Evolutionary conservation across 2,113 vertebrate species (phyloP), one percentile per base, ranked within the genome.

Genomic region (Oncorhynchus tshawytscha): DNA sequence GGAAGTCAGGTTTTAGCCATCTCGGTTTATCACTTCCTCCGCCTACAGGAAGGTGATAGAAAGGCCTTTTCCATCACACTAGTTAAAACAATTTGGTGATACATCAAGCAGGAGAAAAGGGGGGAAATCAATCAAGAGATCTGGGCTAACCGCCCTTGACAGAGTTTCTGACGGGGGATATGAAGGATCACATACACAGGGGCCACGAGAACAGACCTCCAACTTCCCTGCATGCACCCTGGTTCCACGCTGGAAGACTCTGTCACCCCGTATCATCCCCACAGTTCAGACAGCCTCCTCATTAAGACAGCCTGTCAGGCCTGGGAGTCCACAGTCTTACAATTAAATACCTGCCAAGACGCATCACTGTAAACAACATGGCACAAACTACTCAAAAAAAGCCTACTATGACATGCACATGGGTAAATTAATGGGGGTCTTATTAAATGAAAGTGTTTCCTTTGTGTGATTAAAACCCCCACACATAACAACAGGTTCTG

Each of bases 21-120:
- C 39, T 11, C 39, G 2, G 39, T 45, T 45, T 2, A 45, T 15
- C 3, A 81, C 65, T 64, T 77, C 71, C 57, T 76, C 66, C 51
- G 72, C 73, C 85, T 73, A 59, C 82, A 84, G 82, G 80, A 84
- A 80, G 82, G 80, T 77, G 79, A 78, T 51, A 77, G 64, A 31
- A 62, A 64, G 67, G 51, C 59, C 67, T 62, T 45, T 12, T 74
- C 71, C 67, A 73, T 67, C 49, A 54, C 16, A 54, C 51, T 54
- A 54, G 51, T 54, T 54, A 54, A 45, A 54, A 54, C 51, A 54
- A 54, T 54, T 54, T 18, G 51, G 51, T 54, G 51, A 54, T 54
- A 54, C 16, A 54, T 18, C 51, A 54, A 54, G 51, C 51, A 54
- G 16, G 51, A 54, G 51, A 45, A 45, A 45, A 54, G 51, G 51